Evolutionary conservation across 2,888 invertebrate species (phyloP).

Genomic region (Drosophila borealis): DNA sequence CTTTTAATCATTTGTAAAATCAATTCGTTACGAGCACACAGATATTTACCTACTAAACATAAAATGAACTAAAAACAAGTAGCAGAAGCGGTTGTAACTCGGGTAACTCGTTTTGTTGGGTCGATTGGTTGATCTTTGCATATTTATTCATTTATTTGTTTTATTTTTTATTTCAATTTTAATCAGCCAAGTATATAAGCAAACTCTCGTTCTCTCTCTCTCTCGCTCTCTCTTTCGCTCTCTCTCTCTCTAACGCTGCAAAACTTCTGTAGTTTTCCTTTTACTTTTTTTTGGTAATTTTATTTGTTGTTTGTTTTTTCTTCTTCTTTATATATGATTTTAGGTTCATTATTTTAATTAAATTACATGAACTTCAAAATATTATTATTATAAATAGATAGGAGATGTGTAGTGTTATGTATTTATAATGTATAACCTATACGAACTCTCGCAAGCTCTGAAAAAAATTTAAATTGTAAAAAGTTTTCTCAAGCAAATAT

Average conservation of each 20-base stretch:
- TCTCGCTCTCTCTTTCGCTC: constrained; percentile 39
- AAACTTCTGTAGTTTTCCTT: constrained; percentile 49
- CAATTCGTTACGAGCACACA: constrained; percentile 78
- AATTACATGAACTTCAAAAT: constrained; percentile 83
- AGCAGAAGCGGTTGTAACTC: constrained; percentile 72
- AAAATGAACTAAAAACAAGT: constrained; percentile 80
- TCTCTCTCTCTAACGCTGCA: constrained; percentile 46
- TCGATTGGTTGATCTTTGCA: constrained; percentile 39
- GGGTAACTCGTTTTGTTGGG: constrained; percentile 61
- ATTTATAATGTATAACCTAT: constrained; percentile 78
- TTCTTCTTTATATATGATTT: constrained; percentile 63
- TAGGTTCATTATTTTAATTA: constrained; percentile 83
- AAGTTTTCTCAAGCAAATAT: constrained; percentile 57
- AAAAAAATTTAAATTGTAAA: constrained; percentile 72
- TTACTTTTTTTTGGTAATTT: constrained; percentile 59
- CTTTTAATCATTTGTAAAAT: constrained; percentile 67
- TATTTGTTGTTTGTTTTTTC: constrained; percentile 57
- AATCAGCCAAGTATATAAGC: constrained; percentile 57
- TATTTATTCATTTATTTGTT: constrained; percentile 10
- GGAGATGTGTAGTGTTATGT: constrained; percentile 79
- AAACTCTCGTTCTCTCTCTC: constrained; percentile 38
- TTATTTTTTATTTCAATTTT: constrained; percentile 19
- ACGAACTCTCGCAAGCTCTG: constrained; percentile 70
- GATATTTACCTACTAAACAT: constrained; percentile 80
- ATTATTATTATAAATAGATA: constrained; percentile 76